phyloP scores from a whole-genome alignment of 2,797 vertebrate species.

The Botia kubotai region DNA sequence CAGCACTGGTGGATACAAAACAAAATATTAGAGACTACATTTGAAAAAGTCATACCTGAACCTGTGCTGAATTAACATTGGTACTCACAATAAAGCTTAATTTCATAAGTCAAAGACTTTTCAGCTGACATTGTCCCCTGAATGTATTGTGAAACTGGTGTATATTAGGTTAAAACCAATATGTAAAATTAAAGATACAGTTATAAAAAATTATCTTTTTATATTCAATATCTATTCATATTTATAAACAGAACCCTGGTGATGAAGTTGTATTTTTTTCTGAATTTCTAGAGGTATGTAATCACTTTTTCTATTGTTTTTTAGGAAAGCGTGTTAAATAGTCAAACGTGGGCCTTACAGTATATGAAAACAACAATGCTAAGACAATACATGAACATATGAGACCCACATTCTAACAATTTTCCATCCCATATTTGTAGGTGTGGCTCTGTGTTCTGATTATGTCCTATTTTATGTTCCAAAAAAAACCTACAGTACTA shows the following conservation, averaged over 20 bases:
- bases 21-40: constrained; percentile 10
- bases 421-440: neutral
- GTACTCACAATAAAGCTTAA: no score
- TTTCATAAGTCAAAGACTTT: no score
- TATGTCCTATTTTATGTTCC: neutral
- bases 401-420: neutral
- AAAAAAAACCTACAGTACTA: neutral
- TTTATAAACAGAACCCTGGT: no score
- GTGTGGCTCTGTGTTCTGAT: neutral
- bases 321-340: neutral
- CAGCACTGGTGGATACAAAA: constrained; percentile 24
- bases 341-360: neutral
- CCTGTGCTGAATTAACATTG: no score
- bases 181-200: no score
- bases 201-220: no score
- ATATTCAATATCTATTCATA: no score
- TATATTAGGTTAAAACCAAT: no score
- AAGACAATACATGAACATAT: neutral
- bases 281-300: neutral
- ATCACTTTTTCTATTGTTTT: neutral
- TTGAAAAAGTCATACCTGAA: no score
- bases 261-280: no score
- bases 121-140: neutral
- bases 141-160: neutral
- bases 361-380: neutral